Conservation (phyloP, 2,113 vertebrate species). For the Colaptes auratus region DNA sequence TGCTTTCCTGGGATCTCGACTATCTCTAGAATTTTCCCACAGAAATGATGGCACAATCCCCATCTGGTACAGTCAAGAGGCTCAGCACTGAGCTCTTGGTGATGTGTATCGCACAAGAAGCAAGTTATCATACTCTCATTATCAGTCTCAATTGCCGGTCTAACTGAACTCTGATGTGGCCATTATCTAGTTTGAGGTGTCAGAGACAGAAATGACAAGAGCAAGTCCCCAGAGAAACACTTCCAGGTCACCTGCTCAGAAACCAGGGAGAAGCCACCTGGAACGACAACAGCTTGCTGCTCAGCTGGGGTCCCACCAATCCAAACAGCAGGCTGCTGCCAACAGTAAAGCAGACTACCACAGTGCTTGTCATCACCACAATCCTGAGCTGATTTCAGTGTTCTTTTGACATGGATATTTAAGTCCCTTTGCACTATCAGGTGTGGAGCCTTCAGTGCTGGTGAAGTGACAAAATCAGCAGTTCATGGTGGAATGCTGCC, state of each 20-base stretch:
- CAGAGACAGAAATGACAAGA: not conserved
- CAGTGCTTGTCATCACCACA: not conserved
- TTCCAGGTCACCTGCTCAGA: not conserved
- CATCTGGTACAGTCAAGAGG: fast-evolving
- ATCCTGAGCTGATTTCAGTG: not conserved
- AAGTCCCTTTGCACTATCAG: not conserved
- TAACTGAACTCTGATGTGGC: not conserved
- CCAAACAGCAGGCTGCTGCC: not conserved
- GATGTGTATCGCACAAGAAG: not conserved
- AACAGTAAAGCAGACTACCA: not conserved
- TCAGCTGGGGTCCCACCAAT: not conserved
- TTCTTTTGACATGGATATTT: not conserved
- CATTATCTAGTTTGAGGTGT: not conserved
- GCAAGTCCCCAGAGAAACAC: not conserved
- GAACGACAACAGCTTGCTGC: fast-evolving
- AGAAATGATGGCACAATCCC: not conserved
- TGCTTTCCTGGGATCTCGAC: not conserved
- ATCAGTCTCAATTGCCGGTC: not conserved
- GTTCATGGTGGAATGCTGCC: fast-evolving
- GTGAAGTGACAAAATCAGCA: fast-evolving
- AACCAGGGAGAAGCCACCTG: not conserved
- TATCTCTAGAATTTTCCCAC: not conserved
- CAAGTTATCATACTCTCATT: not conserved
- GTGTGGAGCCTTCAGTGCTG: fast-evolving
- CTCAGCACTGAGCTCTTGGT: not conserved